These are phyloP conservation scores for Trochalopteron elliotii DNA, from an alignment of 2,113 vertebrate genomes.

Conservation along the genomic window DNA sequence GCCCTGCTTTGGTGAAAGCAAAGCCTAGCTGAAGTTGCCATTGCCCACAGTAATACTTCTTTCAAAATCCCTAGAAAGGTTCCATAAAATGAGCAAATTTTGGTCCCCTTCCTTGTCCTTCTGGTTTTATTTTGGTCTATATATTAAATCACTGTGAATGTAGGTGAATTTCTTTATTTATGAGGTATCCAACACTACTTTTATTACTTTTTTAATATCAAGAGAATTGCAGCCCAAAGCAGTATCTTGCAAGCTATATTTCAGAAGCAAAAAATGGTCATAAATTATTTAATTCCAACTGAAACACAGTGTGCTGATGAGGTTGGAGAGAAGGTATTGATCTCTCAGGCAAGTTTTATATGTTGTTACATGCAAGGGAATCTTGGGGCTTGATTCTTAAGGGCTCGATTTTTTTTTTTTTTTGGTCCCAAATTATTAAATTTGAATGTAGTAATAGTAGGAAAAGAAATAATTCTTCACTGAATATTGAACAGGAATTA, in stretches of 20 bases:
- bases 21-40: neutral
- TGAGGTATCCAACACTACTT: neutral
- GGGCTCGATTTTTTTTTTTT: no score
- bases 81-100: neutral
- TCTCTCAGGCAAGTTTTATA: neutral
- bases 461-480: neutral
- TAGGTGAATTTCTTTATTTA: constrained; percentile 7
- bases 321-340: neutral
- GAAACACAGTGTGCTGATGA: neutral
- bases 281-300: constrained; percentile 31
- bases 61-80: neutral
- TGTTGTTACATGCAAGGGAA: neutral
- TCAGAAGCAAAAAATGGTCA: neutral
- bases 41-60: neutral
- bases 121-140: neutral
- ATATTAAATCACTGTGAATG: neutral
- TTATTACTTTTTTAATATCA: constrained; percentile 10
- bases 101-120: neutral
- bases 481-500: neutral
- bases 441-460: neutral
- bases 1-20: neutral
- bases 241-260: neutral
- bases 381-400: neutral
- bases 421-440: neutral
- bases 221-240: neutral